Evolutionary conservation across 1,140 invertebrate genomes (phyloP).

Genomic region (Eumaeus atala): DNA sequence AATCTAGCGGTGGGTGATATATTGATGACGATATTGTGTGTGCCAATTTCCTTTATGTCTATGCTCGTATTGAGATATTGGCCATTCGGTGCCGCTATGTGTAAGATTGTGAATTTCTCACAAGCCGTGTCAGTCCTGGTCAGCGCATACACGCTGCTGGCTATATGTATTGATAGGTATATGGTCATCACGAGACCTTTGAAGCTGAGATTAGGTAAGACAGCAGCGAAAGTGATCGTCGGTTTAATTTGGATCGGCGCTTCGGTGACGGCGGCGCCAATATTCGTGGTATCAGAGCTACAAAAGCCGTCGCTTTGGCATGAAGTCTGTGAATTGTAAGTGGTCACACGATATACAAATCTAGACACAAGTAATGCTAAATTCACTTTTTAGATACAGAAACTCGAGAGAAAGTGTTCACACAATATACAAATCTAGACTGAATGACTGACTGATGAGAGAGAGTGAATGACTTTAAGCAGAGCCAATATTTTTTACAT

Average conservation of each 20-base stretch:
- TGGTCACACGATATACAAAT: conserved; percentile 25
- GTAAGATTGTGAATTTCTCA: conserved; percentile 84
- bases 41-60: conserved; percentile 88
- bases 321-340: conserved; percentile 77
- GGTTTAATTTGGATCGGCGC: conserved; percentile 85
- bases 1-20: conserved; percentile 90
- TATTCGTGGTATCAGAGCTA: conserved; percentile 80
- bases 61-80: conserved; percentile 83
- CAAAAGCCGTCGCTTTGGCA: conserved; percentile 76
- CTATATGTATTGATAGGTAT: conserved; percentile 89
- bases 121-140: conserved; percentile 88
- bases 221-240: conserved; percentile 81
- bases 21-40: conserved; percentile 87
- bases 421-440: too few relatives aligned
- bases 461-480: too few relatives aligned
- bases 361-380: too few relatives aligned
- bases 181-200: conserved; percentile 92
- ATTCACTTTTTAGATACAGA: too few relatives aligned
- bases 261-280: conserved; percentile 85
- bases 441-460: too few relatives aligned
- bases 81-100: conserved; percentile 87
- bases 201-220: conserved; percentile 83
- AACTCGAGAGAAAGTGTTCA: too few relatives aligned
- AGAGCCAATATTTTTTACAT: too few relatives aligned
- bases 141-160: conserved; percentile 88